Base-by-base conservation (phyloP, 2,797 vertebrate genomes). In the Crenuchus spilurus region DNA sequence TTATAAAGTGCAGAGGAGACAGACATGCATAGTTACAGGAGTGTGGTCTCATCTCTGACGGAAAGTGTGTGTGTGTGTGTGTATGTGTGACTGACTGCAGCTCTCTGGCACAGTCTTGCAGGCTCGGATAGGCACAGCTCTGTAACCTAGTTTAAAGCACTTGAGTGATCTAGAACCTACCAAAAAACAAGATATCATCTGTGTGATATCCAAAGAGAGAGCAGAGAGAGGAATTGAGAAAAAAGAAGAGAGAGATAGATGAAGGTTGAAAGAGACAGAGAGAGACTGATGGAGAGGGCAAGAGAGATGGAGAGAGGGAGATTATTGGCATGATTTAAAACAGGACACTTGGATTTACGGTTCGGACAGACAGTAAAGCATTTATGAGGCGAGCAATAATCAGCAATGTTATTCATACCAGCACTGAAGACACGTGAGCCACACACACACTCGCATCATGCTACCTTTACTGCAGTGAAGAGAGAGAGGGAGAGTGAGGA, bases 311-410 rank as follows among this genome's bases (percentile, higher is more conserved):
- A 52, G 37, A 44, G 30, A 70, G 16, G 57, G 46, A 57, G 54
- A n/a, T 74, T 63, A 48, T 76, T 82, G 77, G 76, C 75, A 82
- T 84, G 83, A 85, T 90, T 89, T 86, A 79, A 83, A 78, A 77
- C 58, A 13, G 22, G 55, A 44, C 24, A 72, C 37, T 77, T 82
- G 87, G 85, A 89, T 89, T 89, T 83, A 64, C 13, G 31, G 30
- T 74, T 64, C 71, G 76, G 68, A 74, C 79, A 82, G 86, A 86
- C 82, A 85, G 83, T 85, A 86, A 87, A 75, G 75, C 74, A 71
- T 82, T 86, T 85, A 83, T 81, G 87, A 89, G 90, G 84, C 55
- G 80, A 90, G 82, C 77, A 85, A 78, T 83, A 85, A 88, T 90
- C 85, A 70, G 71, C 66, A 74, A 11, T 2, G 83, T 86, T 74